A percentile compares a stretch with the other conserved stretches of the same genome.
These are phyloP conservation scores for Emys orbicularis DNA, from an alignment of 2,797 vertebrate genomes.

Conservation along the genomic window DNA sequence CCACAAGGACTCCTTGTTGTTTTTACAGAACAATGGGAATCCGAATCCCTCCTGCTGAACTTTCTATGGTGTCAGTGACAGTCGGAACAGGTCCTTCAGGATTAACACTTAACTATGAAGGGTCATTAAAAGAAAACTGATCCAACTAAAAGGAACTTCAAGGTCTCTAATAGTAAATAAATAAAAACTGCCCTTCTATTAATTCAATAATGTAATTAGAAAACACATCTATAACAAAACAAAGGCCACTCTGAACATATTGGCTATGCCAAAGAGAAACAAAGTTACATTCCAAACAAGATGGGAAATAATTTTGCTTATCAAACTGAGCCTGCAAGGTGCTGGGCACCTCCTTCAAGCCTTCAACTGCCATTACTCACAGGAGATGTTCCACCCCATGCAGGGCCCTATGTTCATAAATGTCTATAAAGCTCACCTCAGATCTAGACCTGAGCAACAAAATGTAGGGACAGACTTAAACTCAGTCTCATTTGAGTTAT, in stretches of 20 bases:
- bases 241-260: neutral
- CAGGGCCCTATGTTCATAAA: neutral
- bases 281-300: neutral
- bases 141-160: neutral
- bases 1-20: too few species aligned
- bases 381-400: neutral
- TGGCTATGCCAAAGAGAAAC: neutral
- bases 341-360: neutral
- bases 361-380: neutral
- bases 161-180: neutral
- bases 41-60: neutral
- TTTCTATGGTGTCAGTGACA: neutral
- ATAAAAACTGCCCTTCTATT: neutral
- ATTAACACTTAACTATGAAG: neutral
- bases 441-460: constrained; percentile 47
- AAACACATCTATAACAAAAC: neutral
- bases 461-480: constrained; percentile 59
- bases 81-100: neutral
- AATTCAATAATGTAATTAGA: neutral
- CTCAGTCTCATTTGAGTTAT: constrained; percentile 47
- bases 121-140: neutral
- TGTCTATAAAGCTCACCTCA: constrained; percentile 42
- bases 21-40: neutral
- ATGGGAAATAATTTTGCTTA: neutral
- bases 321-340: neutral